phyloP scores from a whole-genome alignment of 2,113 vertebrate genomes.

The Oncorhynchus nerka region DNA sequence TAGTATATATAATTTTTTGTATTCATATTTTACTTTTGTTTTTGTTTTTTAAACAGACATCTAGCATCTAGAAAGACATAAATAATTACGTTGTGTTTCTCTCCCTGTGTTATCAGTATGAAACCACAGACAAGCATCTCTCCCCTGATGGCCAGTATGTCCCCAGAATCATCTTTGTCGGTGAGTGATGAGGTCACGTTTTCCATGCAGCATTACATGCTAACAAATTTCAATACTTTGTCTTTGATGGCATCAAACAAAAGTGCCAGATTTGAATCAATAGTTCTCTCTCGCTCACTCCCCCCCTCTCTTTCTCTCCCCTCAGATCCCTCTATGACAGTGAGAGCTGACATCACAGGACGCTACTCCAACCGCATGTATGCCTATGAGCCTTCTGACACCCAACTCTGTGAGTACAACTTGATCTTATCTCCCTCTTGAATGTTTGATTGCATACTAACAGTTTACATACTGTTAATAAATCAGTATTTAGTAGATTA shows the following conservation, averaged over 20 bases:
- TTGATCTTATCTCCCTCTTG: neutral
- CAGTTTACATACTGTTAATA: too few species aligned
- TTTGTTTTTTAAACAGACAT: too few species aligned
- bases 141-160: conserved; percentile 94
- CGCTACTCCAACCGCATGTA: conserved; percentile 93
- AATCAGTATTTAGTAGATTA: too few species aligned
- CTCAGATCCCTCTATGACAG: conserved; percentile 93
- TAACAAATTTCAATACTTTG: neutral
- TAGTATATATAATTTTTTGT: too few species aligned
- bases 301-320: neutral
- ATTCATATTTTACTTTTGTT: too few species aligned
- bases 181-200: conserved; percentile 73
- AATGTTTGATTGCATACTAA: neutral
- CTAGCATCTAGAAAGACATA: neutral
- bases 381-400: conserved; percentile 86
- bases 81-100: neutral
- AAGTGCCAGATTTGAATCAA: neutral
- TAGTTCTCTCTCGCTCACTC: neutral
- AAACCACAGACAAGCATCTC: conserved; percentile 94
- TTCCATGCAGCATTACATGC: neutral
- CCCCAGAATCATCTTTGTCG: conserved; percentile 90
- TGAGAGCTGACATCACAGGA: conserved; percentile 91
- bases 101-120: conserved; percentile 75
- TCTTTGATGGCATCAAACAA: neutral
- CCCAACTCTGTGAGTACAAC: conserved; percentile 79